Percentiles rank a stretch among this genome's conserved stretches.
Evolutionary conservation across 2,888 invertebrate genomes (phyloP).

Genomic region (Plemyria rubiginata): DNA sequence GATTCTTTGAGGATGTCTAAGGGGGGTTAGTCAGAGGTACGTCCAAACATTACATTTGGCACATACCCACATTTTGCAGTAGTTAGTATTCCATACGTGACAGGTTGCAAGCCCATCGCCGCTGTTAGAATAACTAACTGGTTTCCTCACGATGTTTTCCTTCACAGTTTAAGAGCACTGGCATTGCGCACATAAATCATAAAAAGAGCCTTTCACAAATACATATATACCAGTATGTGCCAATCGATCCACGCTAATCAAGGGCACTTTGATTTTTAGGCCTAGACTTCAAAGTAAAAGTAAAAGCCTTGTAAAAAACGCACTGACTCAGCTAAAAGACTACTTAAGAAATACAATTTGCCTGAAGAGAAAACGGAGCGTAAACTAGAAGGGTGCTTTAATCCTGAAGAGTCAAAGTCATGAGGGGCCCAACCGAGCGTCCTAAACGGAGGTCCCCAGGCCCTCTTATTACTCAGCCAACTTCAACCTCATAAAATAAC

Average conservation of each 20-base stretch:
- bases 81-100: no score
- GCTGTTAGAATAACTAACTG: no score
- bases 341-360: slow-evolving; percentile 27
- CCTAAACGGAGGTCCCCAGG: slow-evolving; percentile 47
- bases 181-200: no score
- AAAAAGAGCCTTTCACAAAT: background rate
- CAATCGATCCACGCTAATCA: background rate
- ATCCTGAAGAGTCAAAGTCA: slow-evolving; percentile 33
- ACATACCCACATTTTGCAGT: no score
- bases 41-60: no score
- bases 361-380: slow-evolving; percentile 26
- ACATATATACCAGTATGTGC: background rate
- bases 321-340: slow-evolving; percentile 7
- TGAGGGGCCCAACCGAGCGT: slow-evolving; percentile 46
- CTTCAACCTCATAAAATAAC: slow-evolving; percentile 58
- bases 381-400: slow-evolving; percentile 37
- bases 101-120: no score
- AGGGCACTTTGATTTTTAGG: background rate
- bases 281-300: slow-evolving; percentile 1
- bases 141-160: no score
- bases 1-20: no score
- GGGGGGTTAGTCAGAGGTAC: no score
- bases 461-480: slow-evolving; percentile 60
- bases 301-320: background rate
- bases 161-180: no score